A percentile compares a stretch with the other conserved stretches of the same genome.
Conservation (phyloP, 2,797 vertebrate genomes). For the Hydrophis major region DNA sequence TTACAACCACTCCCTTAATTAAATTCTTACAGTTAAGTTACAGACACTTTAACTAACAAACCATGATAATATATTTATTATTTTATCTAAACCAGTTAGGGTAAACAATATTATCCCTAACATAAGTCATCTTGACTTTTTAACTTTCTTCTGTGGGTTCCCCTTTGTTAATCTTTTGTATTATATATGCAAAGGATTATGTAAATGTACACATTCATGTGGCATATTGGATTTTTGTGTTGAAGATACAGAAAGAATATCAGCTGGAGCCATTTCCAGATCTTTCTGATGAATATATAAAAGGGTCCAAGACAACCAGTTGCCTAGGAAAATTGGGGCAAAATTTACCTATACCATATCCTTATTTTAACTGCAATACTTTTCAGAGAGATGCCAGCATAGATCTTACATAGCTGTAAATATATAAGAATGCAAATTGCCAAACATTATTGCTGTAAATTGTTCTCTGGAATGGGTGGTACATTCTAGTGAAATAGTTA, state of each 20-base stretch:
- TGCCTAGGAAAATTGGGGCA: background rate
- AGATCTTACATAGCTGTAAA: background rate
- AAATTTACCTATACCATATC: background rate
- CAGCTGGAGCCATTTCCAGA: background rate
- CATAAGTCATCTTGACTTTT: background rate
- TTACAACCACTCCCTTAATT: too few relatives aligned
- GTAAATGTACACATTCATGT: background rate
- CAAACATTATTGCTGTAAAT: background rate
- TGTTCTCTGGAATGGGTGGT: background rate
- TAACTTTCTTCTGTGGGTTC: background rate
- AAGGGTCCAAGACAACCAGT: background rate
- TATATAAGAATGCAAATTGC: background rate
- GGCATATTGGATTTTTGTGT: background rate
- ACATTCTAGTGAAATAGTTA: background rate
- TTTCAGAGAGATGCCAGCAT: background rate
- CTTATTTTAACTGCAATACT: background rate
- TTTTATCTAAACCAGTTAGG: too few relatives aligned
- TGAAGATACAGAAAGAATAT: background rate
- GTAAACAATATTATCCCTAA: too few relatives aligned
- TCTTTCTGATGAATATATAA: background rate
- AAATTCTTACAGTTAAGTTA: too few relatives aligned
- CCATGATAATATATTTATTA: too few relatives aligned
- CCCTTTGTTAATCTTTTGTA: background rate
- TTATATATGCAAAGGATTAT: background rate
- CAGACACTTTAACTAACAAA: too few relatives aligned